Evolutionary conservation across 2,797 vertebrate genomes (phyloP), one percentile per base, ranked within the genome.

Genomic region (Ambastaia sidthimunki): DNA sequence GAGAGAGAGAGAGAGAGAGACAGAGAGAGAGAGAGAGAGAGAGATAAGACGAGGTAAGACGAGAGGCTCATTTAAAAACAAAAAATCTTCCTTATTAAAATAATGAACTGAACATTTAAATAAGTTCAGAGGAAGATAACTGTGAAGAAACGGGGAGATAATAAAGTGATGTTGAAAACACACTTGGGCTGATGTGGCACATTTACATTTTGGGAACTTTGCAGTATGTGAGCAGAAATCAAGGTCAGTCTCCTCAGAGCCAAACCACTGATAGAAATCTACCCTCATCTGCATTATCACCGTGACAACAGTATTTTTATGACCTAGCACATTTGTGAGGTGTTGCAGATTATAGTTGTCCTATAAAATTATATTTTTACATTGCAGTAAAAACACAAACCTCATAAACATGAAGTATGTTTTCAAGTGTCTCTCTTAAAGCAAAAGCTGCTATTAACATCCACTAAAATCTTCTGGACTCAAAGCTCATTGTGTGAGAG

Each of bases 141-240:
- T 31, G 15, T 19, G 34, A 16, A 65, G 62, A 5, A 37, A 5
- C 60, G 4, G 21, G 19, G 0, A 44, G 47, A 70, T 44, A 77
- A 77, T 59, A 47, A 11, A 21, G 48, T 7, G 12, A 6, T 1
- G 37, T 44, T 2, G 19, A 37, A 47, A 72, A 54, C 52, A 2
- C 54, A 47, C 72, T 70, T 52, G 70, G 65, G 83, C 78, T 83
- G 81, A 85, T 67, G 60, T 50, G 25, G 74, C 78, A 78, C 62
- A 74, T 74, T 47, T 19, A 31, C 6, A 23, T 21, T 2, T 31
- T 7, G 34, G 50, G 47, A 76, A 71, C 71, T 78, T 23, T 80
- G 70, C 47, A 41, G 41, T 41, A 57, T 55, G 74, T 41, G 71
- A 63, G 71, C 78, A 80, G 34, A 78, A 80, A 74, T 21, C 62